Base-by-base conservation (phyloP, 2,113 vertebrate genomes). In the Pseudolaguvia tuberculata region DNA sequence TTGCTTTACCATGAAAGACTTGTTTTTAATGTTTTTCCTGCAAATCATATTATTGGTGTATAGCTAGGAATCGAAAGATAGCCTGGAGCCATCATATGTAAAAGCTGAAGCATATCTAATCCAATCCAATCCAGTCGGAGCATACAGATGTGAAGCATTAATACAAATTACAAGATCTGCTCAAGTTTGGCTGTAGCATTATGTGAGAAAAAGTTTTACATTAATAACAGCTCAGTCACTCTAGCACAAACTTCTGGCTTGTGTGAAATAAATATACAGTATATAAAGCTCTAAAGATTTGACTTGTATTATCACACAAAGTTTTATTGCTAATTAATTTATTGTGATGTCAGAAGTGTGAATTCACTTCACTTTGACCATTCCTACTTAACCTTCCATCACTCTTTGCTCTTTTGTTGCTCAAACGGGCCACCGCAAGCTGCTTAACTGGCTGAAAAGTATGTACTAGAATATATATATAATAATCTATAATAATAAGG, bases 61-160 rank as follows among this genome's bases (percentile, higher is more conserved):
- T 50, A 70, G 42, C 56, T 18, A 76, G 61, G 5, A 57, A 67
- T 79, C 61, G 39, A 51, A 21, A 50, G 35, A 57, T 39, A 31
- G 21, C 70, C 21, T 25, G 39, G 47, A 70, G 66, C 67, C 13
- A 45, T 20, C 47, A 57, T 56, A 52, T 50, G 61, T 75, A 17
- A 20, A 31, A 48, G 57, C 59, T 53, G 35, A 66, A 52, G 47
- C 76, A 58, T 74, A 67, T 61, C 67, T 13, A 52, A 80, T 47
- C 66, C 68, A 59, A 67, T 56, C 67, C 14, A 52, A 78, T 47
- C 66, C 63, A 59, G 47, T 69, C 52, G 65, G 39, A 72, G 67
- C 21, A 69, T 71, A 56, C 20, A 70, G 47, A 57, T 59, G 39
- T 42, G 52, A 42, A 35, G 57, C 23, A 18, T n/a, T 18, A 6